Evolutionary conservation across 2,797 vertebrate genomes (phyloP).

Genomic region (Lateolabrax maculatus): DNA sequence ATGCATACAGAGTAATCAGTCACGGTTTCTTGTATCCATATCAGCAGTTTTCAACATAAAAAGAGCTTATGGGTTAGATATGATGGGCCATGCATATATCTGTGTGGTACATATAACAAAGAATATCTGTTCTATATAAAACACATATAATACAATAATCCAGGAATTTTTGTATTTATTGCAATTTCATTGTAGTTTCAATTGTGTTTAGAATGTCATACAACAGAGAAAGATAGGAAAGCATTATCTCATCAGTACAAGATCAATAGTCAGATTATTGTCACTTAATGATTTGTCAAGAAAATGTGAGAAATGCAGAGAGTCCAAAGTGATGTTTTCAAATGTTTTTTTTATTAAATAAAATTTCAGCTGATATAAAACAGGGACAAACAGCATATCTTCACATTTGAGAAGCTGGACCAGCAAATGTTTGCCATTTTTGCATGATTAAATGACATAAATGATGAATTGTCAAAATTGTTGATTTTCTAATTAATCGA

Average conservation of each 20-base stretch:
- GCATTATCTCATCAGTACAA: neutral
- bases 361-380: too few species aligned
- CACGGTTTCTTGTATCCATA: neutral
- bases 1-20: neutral
- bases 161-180: neutral
- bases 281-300: too few species aligned
- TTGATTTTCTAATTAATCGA: neutral
- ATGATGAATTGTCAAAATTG: neutral
- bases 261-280: neutral
- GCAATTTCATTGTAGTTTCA: neutral
- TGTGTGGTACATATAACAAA: neutral
- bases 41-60: neutral
- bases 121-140: neutral
- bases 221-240: neutral
- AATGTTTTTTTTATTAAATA: neutral
- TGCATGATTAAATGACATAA: neutral
- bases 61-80: neutral
- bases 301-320: neutral
- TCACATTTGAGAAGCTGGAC: neutral
- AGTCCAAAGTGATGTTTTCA: neutral
- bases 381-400: neutral
- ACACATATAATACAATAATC: neutral
- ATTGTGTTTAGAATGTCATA: too few species aligned
- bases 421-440: neutral
- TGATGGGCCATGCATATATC: neutral